phyloP scores from a whole-genome alignment of 2,888 invertebrate genomes.

The Nymphalis c-album region DNA sequence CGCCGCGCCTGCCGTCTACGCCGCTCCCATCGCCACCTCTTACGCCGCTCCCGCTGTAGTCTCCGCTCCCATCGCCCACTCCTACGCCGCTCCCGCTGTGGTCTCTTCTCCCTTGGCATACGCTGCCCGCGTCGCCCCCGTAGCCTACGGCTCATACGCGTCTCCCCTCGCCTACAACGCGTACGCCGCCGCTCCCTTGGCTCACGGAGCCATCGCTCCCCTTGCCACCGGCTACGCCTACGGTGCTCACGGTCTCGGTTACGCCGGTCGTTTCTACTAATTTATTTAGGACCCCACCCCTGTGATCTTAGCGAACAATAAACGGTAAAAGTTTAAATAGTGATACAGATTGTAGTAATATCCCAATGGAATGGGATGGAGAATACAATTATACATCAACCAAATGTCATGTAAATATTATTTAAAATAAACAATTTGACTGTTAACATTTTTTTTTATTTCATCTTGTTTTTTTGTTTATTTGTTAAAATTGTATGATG shows the following conservation, averaged over 20 bases:
- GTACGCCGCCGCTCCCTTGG: constrained; percentile 37
- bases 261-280: constrained; percentile 36
- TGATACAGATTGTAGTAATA: not conserved
- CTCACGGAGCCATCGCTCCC: constrained; percentile 42
- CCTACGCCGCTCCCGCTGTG: constrained; percentile 54
- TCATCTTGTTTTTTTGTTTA: too few species aligned
- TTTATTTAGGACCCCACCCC: constrained; percentile 19
- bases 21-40: constrained; percentile 26
- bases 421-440: constrained; percentile 14
- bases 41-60: not conserved
- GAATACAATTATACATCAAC: constrained; percentile 22
- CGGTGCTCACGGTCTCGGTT: constrained; percentile 39
- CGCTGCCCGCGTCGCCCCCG: constrained; percentile 38
- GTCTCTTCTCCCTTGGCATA: not conserved
- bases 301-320: constrained; percentile 28
- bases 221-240: constrained; percentile 37
- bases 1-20: constrained; percentile 39
- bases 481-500: too few species aligned
- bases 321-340: constrained; percentile 1
- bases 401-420: constrained; percentile 30
- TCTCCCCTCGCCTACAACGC: constrained; percentile 45
- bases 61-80: constrained; percentile 39
- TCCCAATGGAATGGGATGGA: constrained; percentile 4
- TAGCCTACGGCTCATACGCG: constrained; percentile 76
- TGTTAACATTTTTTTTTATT: too few species aligned